Evolutionary conservation across 2,113 vertebrate genomes (phyloP), one percentile per base, ranked within the genome.

Genomic region (Melanocharis versteri): DNA sequence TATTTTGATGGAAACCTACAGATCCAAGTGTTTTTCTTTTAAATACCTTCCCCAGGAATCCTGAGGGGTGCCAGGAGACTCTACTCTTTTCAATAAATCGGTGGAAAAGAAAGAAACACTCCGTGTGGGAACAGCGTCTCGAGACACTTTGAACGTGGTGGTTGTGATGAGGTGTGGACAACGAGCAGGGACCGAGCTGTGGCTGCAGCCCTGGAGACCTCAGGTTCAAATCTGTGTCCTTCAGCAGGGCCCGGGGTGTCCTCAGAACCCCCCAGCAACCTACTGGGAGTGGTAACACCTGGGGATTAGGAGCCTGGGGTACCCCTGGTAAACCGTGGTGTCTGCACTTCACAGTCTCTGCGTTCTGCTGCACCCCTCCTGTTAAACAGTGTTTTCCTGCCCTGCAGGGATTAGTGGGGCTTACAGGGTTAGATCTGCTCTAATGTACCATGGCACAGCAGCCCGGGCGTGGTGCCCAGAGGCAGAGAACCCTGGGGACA

Each of bases 1-100:
- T 94, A 87, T 82, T 95, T 89, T 95, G 83, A 88, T 22, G 45
- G 87, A 96, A 93, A 76, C 57, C 45, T 87, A 51, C 37, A 68
- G 62, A 93, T 70, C 27, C 0, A 1, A 86, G 79, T 53, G 51
- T 9, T 93, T 87, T 81, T 73, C 82, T 89, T 92, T 93, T 71
- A 78, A 90, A 89, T 57, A 81, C 28, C 62, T 91, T 78, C 51
- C 58, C 69, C 27, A 68, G 75, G 70, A 94, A 78, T 86, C 92
- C 76, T 71, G 35, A 50, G 76, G 71, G 85, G 86, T 72, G 35
- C 42, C 60, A 60, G 62, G 44, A 81, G 35, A 83, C 15, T 47
- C 66, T 83, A 28, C 15, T 80, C 78, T 39, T 69, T 24, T n/a
- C 60, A 86, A 78, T 75, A 92, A 88, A 94, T 90, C 71, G n/a